Conservation (phyloP, 30 jellyfish, hydroid and myxozoan genomes). For the Cassiopea andromeda region DNA sequence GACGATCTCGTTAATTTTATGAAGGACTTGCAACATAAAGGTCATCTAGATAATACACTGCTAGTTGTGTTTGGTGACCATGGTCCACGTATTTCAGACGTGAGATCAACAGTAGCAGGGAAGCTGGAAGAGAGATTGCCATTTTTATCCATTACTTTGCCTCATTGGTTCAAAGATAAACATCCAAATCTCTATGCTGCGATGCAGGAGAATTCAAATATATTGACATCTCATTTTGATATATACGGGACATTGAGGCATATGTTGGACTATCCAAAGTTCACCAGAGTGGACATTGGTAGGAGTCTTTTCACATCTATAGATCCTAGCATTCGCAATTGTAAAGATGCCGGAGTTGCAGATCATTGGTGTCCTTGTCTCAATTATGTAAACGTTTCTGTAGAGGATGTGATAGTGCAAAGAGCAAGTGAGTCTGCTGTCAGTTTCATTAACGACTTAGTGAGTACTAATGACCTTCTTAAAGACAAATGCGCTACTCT, state of each 20-base stretch:
- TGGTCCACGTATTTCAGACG: conserved; percentile 45
- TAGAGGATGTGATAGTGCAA: background rate
- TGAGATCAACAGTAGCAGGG: conserved; percentile 54
- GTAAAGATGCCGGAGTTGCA: conserved; percentile 74
- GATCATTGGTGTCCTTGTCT: conserved; percentile 89
- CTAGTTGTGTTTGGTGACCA: conserved; percentile 71
- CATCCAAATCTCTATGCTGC: conserved; percentile 16
- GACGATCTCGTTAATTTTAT: conserved; percentile 43
- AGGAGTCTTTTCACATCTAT: conserved; percentile 73
- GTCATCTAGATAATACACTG: conserved; percentile 53
- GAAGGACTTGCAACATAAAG: conserved; percentile 14
- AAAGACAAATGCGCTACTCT: conserved; percentile 27
- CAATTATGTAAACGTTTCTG: conserved; percentile 8
- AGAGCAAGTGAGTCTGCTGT: conserved; percentile 26
- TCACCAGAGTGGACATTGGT: conserved; percentile 40
- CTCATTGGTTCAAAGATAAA: conserved; percentile 41
- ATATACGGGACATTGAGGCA: conserved; percentile 64
- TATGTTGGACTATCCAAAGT: conserved; percentile 50
- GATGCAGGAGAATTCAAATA: conserved; percentile 13
- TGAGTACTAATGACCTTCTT: background rate
- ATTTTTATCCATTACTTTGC: conserved; percentile 59
- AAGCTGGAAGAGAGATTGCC: conserved; percentile 78
- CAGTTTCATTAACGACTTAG: conserved; percentile 7
- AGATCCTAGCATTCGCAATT: conserved; percentile 64
- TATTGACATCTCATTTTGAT: conserved; percentile 74